Percentiles rank a stretch among this genome's conserved stretches.
Evolutionary conservation across 2,113 vertebrate species (phyloP).

Genomic region (Coracopsis vasa): DNA sequence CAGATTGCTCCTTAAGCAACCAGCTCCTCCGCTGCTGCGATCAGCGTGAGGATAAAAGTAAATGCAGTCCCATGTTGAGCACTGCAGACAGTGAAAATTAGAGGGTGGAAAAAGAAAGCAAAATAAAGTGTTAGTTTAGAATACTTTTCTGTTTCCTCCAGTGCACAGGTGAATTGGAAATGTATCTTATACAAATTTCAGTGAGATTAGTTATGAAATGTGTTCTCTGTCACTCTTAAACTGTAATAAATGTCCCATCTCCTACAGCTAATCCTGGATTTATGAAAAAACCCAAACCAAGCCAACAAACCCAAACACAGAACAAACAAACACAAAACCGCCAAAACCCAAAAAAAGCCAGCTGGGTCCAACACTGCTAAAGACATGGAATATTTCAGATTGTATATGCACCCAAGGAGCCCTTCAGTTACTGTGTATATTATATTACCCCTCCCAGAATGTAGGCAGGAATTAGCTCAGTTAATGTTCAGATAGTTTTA

Average conservation of each 20-base stretch:
- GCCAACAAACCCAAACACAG: background rate
- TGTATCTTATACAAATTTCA: background rate
- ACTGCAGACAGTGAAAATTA: background rate
- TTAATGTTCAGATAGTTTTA: background rate
- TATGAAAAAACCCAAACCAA: background rate
- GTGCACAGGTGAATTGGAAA: background rate
- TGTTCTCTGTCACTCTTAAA: constrained; percentile 18
- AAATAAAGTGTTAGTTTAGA: background rate
- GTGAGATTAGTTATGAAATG: constrained; percentile 5
- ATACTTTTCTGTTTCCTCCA: background rate
- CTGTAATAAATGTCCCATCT: background rate
- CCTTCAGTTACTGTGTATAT: background rate
- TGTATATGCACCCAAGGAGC: background rate
- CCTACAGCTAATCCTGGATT: constrained; percentile 33
- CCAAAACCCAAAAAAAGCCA: background rate
- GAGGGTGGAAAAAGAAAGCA: background rate
- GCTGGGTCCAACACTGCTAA: background rate
- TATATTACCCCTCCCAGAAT: background rate
- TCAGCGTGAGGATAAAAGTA: background rate
- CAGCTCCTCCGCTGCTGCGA: background rate
- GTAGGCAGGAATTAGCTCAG: background rate
- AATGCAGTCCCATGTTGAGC: background rate
- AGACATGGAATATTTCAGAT: background rate
- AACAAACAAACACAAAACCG: background rate
- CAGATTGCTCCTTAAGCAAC: background rate